Evolutionary conservation across 2,888 invertebrate genomes (phyloP).

Genomic region (Prosopocoilus inquinatus): DNA sequence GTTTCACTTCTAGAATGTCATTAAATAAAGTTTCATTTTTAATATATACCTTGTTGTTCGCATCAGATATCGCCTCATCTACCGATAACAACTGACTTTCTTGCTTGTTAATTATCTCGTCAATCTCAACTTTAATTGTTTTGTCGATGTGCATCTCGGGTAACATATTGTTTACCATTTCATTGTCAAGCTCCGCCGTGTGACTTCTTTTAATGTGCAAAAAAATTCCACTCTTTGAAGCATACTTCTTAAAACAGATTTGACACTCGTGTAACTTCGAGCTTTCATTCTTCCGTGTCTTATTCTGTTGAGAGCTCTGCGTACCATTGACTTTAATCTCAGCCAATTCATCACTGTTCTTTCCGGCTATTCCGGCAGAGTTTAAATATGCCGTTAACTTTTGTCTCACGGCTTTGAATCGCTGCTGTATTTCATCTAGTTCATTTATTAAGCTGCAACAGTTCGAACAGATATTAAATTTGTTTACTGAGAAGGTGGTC

Average conservation of each 20-base stretch:
- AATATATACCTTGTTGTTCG: no score
- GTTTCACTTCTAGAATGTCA: no score
- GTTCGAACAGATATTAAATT: slow-evolving; percentile 27
- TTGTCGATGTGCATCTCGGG: no score
- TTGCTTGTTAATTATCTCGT: no score
- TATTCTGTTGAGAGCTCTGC: no score
- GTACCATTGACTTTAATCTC: no score
- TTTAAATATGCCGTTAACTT: slow-evolving; percentile 16
- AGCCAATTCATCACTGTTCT: not conserved
- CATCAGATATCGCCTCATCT: no score
- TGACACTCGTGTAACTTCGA: slow-evolving; percentile 17
- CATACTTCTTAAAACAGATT: slow-evolving; percentile 21
- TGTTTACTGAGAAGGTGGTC: slow-evolving; percentile 3
- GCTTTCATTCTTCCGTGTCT: no score
- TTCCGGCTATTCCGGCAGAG: not conserved
- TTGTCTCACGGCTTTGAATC: slow-evolving; percentile 28
- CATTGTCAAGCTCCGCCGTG: not conserved
- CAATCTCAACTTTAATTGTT: no score
- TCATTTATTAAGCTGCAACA: slow-evolving; percentile 37
- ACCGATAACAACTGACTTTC: no score
- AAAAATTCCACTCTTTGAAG: slow-evolving; percentile 19
- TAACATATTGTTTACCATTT: slow-evolving; percentile 3
- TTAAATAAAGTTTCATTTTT: no score
- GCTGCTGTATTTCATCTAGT: slow-evolving; percentile 34
- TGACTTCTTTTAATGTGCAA: slow-evolving; percentile 24